Conservation (phyloP, 1,140 invertebrate species). For the Aethina tumida region DNA sequence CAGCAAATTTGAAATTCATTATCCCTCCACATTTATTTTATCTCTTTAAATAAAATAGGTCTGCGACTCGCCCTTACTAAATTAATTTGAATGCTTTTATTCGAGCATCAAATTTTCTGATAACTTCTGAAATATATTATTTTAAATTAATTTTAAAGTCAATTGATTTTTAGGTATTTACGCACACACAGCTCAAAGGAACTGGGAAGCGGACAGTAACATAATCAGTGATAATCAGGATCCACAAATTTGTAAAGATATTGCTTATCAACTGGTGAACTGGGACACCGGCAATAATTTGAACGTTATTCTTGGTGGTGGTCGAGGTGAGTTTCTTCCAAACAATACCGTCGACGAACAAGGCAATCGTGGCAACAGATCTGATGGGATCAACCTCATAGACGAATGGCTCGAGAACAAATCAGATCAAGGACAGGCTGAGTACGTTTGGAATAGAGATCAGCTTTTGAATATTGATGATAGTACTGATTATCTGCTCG, state of each 20-base stretch:
- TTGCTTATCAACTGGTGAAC: constrained; percentile 61
- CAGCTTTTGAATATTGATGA: constrained; percentile 36
- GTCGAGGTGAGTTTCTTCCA: constrained; percentile 56
- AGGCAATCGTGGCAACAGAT: constrained; percentile 33
- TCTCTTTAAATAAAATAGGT: too few relatives aligned
- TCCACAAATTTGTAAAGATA: constrained; percentile 51
- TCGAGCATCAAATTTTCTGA: too few relatives aligned
- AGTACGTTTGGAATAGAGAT: constrained; percentile 56
- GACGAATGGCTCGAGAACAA: constrained; percentile 38
- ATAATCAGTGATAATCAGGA: constrained; percentile 33
- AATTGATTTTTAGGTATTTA: constrained; percentile 49
- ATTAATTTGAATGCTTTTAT: too few relatives aligned
- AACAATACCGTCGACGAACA: constrained; percentile 45
- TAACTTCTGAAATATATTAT: too few relatives aligned
- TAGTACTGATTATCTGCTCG: constrained; percentile 45
- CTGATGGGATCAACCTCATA: constrained; percentile 39
- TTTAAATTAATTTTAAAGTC: too few relatives aligned
- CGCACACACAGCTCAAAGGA: constrained; percentile 60
- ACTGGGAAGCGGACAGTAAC: constrained; percentile 66
- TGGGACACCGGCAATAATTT: constrained; percentile 49
- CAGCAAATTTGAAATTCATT: too few relatives aligned
- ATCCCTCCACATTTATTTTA: too few relatives aligned
- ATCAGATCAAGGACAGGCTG: constrained; percentile 30
- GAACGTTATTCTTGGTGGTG: constrained; percentile 63
- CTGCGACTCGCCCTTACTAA: too few relatives aligned